Percentiles rank a stretch among this genome's conserved stretches.
Conservation (phyloP, 2,797 vertebrate genomes). For the Epinephelus coioides region DNA sequence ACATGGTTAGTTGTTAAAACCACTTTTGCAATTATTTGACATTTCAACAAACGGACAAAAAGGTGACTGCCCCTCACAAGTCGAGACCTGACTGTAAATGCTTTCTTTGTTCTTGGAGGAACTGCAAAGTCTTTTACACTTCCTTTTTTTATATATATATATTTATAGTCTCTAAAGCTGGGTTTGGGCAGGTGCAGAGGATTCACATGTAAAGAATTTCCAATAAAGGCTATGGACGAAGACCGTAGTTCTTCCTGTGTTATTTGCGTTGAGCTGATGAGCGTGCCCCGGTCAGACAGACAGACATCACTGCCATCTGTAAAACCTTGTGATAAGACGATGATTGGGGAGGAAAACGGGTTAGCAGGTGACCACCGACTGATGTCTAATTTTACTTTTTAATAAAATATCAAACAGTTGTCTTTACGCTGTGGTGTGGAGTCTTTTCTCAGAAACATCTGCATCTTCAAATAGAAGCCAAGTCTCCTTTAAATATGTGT, state of each 20-base stretch:
- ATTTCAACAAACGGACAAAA: slow-evolving; percentile 56
- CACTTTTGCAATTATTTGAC: slow-evolving; percentile 41
- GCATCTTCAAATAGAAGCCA: slow-evolving; percentile 5
- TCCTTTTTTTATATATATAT: slow-evolving; percentile 76
- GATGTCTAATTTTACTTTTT: slow-evolving; percentile 78
- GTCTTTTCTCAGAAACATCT: slow-evolving; percentile 44
- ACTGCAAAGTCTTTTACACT: slow-evolving; percentile 80
- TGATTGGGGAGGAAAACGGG: slow-evolving; percentile 30
- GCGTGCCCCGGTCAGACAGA: slow-evolving; percentile 20
- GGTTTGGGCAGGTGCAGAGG: slow-evolving; percentile 65
- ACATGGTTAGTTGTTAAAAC: slow-evolving; percentile 44
- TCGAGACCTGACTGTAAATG: slow-evolving; percentile 76
- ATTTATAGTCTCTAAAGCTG: slow-evolving; percentile 81
- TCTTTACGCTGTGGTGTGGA: slow-evolving; percentile 51
- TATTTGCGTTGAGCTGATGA: slow-evolving; percentile 54
- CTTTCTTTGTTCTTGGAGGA: slow-evolving; percentile 78
- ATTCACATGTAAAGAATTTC: slow-evolving; percentile 79
- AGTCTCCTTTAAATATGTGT: neutral
- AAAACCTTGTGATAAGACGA: slow-evolving; percentile 65
- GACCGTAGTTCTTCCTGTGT: slow-evolving; percentile 51
- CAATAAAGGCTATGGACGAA: slow-evolving; percentile 77
- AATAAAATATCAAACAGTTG: slow-evolving; percentile 80
- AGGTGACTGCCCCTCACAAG: slow-evolving; percentile 68
- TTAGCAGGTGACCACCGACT: slow-evolving; percentile 40
- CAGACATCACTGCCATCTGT: slow-evolving; percentile 80